These are phyloP conservation scores for Drosophila athabasca DNA, from an alignment of 1,140 invertebrate species.

Conservation along the genomic window DNA sequence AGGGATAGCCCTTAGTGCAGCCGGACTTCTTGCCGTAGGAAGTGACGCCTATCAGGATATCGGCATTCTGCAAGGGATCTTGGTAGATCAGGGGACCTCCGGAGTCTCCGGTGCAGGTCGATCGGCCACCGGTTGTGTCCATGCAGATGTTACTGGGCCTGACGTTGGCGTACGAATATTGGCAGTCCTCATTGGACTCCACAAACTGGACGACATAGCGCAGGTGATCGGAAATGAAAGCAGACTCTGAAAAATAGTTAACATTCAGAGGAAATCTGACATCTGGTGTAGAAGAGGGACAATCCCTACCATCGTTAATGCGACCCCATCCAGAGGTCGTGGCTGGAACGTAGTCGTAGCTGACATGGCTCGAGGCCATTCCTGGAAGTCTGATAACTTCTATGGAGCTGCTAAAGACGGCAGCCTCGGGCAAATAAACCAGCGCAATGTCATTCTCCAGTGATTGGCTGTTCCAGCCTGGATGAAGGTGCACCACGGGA, in stretches of 20 bases:
- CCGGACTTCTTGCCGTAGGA: conserved; percentile 84
- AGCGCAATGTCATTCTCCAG: conserved; percentile 82
- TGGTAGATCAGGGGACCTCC: conserved; percentile 64
- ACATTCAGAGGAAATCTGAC: not conserved
- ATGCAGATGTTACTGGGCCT: conserved; percentile 68
- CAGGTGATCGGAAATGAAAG: conserved; percentile 30
- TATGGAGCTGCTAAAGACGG: conserved; percentile 70
- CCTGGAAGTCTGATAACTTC: conserved; percentile 77
- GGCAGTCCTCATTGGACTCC: conserved; percentile 49
- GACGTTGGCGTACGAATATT: conserved; percentile 44
- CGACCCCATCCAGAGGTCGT: conserved; percentile 83
- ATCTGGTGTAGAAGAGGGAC: not conserved
- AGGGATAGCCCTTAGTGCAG: conserved; percentile 83
- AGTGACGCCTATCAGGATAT: conserved; percentile 82
- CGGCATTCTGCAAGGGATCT: conserved; percentile 23
- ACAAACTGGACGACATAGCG: conserved; percentile 59
- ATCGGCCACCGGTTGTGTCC: conserved; percentile 54
- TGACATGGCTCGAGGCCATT: conserved; percentile 51
- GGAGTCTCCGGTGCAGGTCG: conserved; percentile 71
- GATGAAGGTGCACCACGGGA: conserved; percentile 38
- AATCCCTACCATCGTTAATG: conserved; percentile 67
- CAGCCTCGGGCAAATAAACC: conserved; percentile 73
- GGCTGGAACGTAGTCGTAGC: conserved; percentile 72
- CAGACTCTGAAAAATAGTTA: conserved; percentile 12
- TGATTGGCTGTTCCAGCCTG: conserved; percentile 37